Conservation (phyloP, 2,888 invertebrate species). For the Altica lythri region DNA sequence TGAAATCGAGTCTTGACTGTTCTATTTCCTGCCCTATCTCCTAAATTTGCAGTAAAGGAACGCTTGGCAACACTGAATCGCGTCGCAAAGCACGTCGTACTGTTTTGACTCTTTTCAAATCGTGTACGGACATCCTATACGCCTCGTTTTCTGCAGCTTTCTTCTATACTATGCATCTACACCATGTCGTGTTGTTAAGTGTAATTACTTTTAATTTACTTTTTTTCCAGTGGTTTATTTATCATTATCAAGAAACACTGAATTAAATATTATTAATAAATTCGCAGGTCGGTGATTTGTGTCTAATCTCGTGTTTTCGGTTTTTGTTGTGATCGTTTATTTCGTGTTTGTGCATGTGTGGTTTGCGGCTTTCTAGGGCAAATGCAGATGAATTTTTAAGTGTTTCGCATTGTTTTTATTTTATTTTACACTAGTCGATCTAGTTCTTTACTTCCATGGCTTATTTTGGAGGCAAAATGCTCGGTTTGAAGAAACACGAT, state of each 20-base stretch:
- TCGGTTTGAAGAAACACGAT: constrained; percentile 9
- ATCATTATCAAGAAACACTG: too few species aligned
- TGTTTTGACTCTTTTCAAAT: constrained; percentile 34
- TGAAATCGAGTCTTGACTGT: neutral
- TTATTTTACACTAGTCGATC: neutral
- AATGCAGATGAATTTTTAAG: neutral
- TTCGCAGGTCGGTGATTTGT: too few species aligned
- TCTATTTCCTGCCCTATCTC: constrained; percentile 10
- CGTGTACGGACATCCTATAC: constrained; percentile 19
- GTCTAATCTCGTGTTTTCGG: neutral
- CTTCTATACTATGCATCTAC: neutral
- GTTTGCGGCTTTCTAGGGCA: neutral
- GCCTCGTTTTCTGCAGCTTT: constrained; percentile 13
- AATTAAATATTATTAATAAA: too few species aligned
- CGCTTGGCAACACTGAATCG: constrained; percentile 20
- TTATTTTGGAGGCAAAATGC: too few species aligned
- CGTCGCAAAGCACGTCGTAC: constrained; percentile 30
- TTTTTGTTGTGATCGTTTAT: constrained; percentile 9
- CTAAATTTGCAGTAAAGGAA: constrained; percentile 5
- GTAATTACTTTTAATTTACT: constrained; percentile 2
- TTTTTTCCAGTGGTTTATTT: too few species aligned
- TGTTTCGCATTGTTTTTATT: constrained; percentile 2
- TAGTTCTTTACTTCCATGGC: too few species aligned
- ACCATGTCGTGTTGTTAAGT: constrained; percentile 2
- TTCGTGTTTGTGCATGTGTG: constrained; percentile 3